Evolutionary conservation across 2,888 invertebrate genomes (phyloP).

Genomic region (Tethea ocularis): DNA sequence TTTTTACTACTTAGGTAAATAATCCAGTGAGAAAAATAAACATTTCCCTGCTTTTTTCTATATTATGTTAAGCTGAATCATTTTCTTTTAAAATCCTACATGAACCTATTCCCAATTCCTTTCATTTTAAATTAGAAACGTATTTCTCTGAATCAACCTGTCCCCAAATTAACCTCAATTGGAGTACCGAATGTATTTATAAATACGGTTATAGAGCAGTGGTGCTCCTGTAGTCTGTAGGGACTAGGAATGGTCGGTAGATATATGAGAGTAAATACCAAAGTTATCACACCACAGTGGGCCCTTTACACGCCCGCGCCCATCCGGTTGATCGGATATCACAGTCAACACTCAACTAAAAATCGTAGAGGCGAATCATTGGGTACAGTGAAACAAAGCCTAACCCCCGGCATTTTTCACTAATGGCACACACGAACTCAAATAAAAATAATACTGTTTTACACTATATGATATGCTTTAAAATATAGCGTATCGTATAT

Average conservation of each 20-base stretch:
- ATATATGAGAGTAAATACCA: background rate
- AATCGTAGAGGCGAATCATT: constrained; percentile 22
- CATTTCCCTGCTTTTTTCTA: background rate
- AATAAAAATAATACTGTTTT: background rate
- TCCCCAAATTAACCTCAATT: background rate
- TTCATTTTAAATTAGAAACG: background rate
- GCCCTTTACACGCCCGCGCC: constrained; percentile 14
- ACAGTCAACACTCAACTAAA: constrained; percentile 28
- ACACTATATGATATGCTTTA: background rate
- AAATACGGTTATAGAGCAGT: background rate
- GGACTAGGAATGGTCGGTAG: background rate
- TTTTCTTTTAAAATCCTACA: background rate
- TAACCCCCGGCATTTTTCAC: constrained; percentile 23
- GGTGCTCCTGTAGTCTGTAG: background rate
- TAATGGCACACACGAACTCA: background rate
- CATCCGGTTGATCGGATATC: constrained; percentile 25
- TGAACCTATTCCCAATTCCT: background rate
- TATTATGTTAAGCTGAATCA: background rate
- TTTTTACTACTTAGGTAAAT: too few relatives aligned
- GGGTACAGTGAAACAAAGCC: constrained; percentile 23
- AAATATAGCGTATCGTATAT: background rate
- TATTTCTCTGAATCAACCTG: background rate
- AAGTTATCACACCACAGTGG: background rate
- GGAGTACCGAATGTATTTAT: background rate
- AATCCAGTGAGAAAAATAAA: background rate